Evolutionary conservation across 2,113 vertebrate genomes (phyloP).

Genomic region (Archilochus colubris): DNA sequence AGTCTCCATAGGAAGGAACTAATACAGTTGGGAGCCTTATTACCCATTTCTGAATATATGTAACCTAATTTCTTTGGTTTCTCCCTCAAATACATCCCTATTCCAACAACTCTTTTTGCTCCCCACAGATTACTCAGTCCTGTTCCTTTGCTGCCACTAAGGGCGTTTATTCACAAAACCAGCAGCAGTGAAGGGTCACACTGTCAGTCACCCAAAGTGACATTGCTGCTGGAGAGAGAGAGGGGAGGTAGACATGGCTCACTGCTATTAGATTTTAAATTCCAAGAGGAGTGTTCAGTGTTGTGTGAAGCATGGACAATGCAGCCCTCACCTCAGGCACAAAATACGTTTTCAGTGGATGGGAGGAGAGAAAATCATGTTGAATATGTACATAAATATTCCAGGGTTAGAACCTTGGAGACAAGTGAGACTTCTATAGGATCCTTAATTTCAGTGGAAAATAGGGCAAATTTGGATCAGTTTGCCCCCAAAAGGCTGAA

Average conservation of each 20-base stretch:
- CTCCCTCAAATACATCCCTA: neutral
- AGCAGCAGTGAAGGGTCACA: neutral
- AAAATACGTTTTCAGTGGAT: neutral
- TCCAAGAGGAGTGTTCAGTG: neutral
- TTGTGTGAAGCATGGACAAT: neutral
- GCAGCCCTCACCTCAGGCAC: neutral
- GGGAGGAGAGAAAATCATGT: neutral
- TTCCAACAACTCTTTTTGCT: neutral
- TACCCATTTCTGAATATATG: neutral
- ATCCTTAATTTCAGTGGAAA: neutral
- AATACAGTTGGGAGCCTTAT: neutral
- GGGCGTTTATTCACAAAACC: neutral
- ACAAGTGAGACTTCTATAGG: rapidly evolving
- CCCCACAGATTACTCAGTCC: neutral
- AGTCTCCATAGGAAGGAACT: neutral
- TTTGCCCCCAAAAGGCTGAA: neutral
- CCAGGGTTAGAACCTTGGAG: neutral
- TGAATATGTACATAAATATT: neutral
- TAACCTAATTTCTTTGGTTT: neutral
- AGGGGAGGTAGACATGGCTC: neutral
- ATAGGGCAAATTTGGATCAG: neutral
- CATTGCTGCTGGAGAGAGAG: neutral
- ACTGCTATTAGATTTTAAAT: neutral
- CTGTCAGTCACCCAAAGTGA: neutral
- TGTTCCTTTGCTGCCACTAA: neutral